A percentile compares a stretch with the other conserved stretches of the same genome.
Conservation (phyloP, 2,113 vertebrate species). For the Pygoscelis antarcticus region DNA sequence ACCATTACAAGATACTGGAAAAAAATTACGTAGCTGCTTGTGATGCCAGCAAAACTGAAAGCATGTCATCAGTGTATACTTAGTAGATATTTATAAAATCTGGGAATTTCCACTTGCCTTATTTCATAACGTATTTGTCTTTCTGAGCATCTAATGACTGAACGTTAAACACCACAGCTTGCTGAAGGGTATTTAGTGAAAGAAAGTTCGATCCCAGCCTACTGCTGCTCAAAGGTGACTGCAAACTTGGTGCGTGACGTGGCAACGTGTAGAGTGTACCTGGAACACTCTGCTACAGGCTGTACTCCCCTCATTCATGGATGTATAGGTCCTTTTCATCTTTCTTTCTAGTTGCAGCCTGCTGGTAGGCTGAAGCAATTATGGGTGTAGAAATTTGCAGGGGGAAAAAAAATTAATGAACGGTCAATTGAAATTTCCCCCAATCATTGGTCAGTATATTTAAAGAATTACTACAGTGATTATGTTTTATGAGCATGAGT, state of each 20-base stretch:
- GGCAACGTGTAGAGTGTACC: not conserved
- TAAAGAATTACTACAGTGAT: constrained; percentile 74
- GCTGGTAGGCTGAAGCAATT: constrained; percentile 13
- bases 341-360: not conserved
- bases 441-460: constrained; percentile 63
- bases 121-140: not conserved
- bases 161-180: not conserved
- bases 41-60: constrained; percentile 24
- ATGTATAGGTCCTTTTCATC: not conserved
- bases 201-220: not conserved
- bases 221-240: not conserved
- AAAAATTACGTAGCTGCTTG: not conserved
- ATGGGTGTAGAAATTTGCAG: not conserved
- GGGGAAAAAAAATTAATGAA: not conserved
- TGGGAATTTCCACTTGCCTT: constrained; percentile 15
- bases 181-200: not conserved
- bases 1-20: not conserved
- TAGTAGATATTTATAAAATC: not conserved
- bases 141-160: not conserved
- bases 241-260: not conserved
- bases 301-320: not conserved
- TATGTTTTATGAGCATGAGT: constrained; percentile 76
- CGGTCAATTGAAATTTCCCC: constrained; percentile 39
- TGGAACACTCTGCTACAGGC: not conserved
- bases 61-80: not conserved